These are phyloP conservation scores for Subanguina moxae DNA, from an alignment of 1,140 invertebrate genomes.

Conservation along the genomic window DNA sequence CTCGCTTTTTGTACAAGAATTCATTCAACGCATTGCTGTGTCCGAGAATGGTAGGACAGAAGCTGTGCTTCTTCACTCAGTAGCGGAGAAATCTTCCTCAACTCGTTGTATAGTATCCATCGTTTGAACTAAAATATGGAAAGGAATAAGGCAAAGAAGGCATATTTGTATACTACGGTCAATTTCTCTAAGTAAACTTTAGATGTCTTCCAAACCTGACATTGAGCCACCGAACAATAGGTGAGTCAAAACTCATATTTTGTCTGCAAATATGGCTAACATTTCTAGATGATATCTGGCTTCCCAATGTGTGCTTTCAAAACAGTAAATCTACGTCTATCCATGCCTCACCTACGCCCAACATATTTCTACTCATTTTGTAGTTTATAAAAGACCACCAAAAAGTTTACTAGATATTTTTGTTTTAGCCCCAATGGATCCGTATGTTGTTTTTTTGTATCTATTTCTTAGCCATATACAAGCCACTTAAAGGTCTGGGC, in stretches of 20 bases:
- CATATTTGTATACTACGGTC: no score
- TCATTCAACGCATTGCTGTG: no score
- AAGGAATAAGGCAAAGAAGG: no score
- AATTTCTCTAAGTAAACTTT: no score
- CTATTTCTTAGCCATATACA: not conserved
- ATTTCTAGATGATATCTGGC: slow-evolving; percentile 35
- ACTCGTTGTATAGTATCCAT: no score
- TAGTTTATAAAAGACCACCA: no score
- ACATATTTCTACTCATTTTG: slow-evolving; percentile 35
- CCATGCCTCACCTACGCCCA: slow-evolving; percentile 35
- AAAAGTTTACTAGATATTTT: no score
- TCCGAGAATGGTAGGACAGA: no score
- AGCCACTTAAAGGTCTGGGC: slow-evolving; percentile 25
- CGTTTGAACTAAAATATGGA: no score
- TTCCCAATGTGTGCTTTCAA: slow-evolving; percentile 44
- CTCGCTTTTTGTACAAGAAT: no score
- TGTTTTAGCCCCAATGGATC: slow-evolving; percentile 21
- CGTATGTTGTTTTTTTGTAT: not conserved
- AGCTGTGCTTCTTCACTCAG: no score
- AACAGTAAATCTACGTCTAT: slow-evolving; percentile 37
- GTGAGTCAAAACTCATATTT: not conserved
- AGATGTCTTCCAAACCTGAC: slow-evolving; percentile 39
- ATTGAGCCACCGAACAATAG: slow-evolving; percentile 38
- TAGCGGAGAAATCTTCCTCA: no score
- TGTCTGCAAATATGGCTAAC: not conserved